phyloP scores from a whole-genome alignment of 2,888 invertebrate species.

The Limnephilus marmoratus region DNA sequence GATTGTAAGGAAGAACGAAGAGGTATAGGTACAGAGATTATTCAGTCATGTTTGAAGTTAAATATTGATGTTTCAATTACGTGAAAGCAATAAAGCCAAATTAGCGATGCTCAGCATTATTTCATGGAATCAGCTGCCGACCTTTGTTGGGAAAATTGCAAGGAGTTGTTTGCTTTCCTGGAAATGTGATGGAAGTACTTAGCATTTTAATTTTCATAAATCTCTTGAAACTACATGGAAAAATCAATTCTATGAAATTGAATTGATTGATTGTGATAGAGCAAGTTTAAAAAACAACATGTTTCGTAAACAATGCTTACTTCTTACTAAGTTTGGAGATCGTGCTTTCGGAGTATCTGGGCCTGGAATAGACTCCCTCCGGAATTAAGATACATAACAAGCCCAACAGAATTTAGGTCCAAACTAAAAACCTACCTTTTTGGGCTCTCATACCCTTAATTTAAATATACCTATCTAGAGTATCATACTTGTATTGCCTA shows the following conservation, averaged over 20 bases:
- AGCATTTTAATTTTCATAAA: background rate
- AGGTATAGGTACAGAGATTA: background rate
- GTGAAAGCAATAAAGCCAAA: background rate
- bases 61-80: background rate
- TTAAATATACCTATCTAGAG: too few species aligned
- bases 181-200: background rate
- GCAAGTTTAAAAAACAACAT: too few species aligned
- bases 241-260: background rate
- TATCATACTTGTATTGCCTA: too few species aligned
- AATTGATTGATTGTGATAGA: too few species aligned
- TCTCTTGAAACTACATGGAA: background rate
- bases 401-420: too few species aligned
- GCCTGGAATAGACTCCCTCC: too few species aligned
- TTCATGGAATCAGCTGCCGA: background rate
- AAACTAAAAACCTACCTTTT: too few species aligned
- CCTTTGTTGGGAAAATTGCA: background rate
- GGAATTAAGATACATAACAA: too few species aligned
- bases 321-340: too few species aligned
- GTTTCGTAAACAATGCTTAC: too few species aligned
- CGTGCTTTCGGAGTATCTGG: too few species aligned
- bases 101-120: slow-evolving; percentile 2
- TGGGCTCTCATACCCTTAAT: too few species aligned
- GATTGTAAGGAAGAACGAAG: background rate
- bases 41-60: background rate
- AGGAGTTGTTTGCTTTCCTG: background rate